Evolutionary conservation across 2,113 vertebrate species (phyloP), one percentile per base, ranked within the genome.

Genomic region (Lethenteron reissneri): DNA sequence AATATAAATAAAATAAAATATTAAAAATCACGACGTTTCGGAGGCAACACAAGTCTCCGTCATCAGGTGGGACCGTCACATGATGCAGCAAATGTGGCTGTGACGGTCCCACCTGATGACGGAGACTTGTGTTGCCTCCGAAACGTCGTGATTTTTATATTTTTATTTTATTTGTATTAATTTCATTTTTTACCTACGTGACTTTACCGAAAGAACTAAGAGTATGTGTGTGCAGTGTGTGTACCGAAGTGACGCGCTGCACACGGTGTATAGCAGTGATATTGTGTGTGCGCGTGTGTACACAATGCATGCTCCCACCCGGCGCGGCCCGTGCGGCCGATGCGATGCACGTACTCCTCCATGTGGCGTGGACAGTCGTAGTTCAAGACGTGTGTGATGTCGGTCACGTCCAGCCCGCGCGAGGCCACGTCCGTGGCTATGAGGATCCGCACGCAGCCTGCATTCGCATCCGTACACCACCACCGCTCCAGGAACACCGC

Each of bases 351-450:
- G 2, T 97, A 97, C 60, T 99, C 94, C 73, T 99, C 92, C 57
- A 95, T 86, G 75, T 97, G 95, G n/a, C 85, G 84, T 17, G 92
- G 94, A 70, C 96, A 97, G 76, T 99, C 91, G 0, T 81, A 96
- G 76, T 99, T 99, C 73, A 89, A 88, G 57, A 97, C 89, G 1
- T 96, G 89, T 0, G 90, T 94, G 73, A 99, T 80, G 72, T 99
- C 91, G 0, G 81, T 81, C 56, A 99, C 90, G 72, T 99, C 94
- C 3, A 99, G 80, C 11, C 94, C 94, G 21, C 90, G 84, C 15
- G 92, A 97, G 0, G 92, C 94, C 73, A 99, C 72, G 74, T 99
- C 94, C 58, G 94, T 99, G 73, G 92, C 90, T 1, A 99, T 83
- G 60, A 99, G 79, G 77, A 99, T 90, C 74, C 85, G 85, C 70